Evolutionary conservation across 2,113 vertebrate species (phyloP).

Genomic region (Bubo blakistoni): DNA sequence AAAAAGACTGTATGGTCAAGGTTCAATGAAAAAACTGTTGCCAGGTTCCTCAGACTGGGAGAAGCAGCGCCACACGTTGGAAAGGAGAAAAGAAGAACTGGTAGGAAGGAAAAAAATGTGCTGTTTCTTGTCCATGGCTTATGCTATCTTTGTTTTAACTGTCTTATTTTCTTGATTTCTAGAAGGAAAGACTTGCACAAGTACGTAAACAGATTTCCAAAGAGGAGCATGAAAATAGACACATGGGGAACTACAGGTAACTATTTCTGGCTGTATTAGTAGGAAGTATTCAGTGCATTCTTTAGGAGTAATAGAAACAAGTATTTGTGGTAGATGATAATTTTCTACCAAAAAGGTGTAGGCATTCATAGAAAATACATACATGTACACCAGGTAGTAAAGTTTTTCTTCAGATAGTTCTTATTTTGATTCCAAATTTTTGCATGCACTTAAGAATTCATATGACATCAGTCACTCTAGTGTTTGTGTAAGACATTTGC

Average conservation of each 20-base stretch:
- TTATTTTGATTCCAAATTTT: background rate
- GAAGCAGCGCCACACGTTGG: conserved; percentile 89
- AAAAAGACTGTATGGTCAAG: conserved; percentile 91
- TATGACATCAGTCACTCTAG: background rate
- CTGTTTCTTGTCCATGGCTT: background rate
- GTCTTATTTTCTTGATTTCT: conserved; percentile 65
- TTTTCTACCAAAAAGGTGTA: background rate
- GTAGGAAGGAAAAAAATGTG: conserved; percentile 65
- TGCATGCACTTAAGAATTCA: background rate
- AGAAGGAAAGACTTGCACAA: conserved; percentile 95
- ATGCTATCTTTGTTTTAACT: conserved; percentile 11
- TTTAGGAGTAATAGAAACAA: background rate
- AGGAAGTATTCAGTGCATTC: background rate
- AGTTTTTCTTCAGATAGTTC: background rate
- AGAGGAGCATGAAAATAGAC: conserved; percentile 93
- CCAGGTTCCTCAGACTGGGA: conserved; percentile 93
- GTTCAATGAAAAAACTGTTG: conserved; percentile 85
- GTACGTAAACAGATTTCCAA: conserved; percentile 93
- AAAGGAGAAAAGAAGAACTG: conserved; percentile 92
- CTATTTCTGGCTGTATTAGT: background rate
- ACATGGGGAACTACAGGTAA: conserved; percentile 98
- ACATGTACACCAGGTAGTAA: background rate
- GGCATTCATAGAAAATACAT: background rate
- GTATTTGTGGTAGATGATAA: background rate
- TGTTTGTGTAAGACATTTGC: background rate